Evolutionary conservation across 2,113 vertebrate species (phyloP).

Genomic region (Trichechus manatus): DNA sequence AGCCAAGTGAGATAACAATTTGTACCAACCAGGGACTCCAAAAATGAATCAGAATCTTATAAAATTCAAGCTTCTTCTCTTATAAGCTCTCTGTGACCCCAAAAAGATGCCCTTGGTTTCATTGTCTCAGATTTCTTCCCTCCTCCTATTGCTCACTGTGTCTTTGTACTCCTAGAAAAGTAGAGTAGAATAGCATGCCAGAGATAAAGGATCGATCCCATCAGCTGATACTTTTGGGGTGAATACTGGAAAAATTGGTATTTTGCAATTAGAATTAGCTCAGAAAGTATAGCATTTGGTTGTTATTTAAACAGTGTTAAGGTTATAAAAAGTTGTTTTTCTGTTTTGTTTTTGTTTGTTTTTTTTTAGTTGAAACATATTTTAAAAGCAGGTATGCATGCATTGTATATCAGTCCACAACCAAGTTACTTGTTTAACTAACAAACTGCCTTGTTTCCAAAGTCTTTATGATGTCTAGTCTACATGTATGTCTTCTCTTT

Average conservation of each 20-base stretch:
- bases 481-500: background rate
- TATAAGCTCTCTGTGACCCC: background rate
- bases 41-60: background rate
- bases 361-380: background rate
- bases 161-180: background rate
- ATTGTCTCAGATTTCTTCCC: background rate
- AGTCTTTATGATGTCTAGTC: background rate
- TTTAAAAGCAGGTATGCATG: background rate
- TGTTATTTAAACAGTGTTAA: background rate
- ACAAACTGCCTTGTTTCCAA: constrained; percentile 50
- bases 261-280: background rate
- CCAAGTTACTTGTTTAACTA: background rate
- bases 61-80: background rate
- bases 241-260: background rate
- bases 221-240: background rate
- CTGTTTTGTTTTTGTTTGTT: background rate
- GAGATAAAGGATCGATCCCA: background rate
- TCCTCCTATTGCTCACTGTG: background rate
- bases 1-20: too few species aligned
- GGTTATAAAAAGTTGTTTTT: background rate
- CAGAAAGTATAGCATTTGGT: background rate
- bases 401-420: background rate
- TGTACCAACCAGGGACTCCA: background rate
- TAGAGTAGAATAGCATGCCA: background rate
- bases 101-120: background rate